Evolutionary conservation across 2,113 vertebrate genomes (phyloP), one percentile per base, ranked within the genome.

Genomic region (Grus americana): DNA sequence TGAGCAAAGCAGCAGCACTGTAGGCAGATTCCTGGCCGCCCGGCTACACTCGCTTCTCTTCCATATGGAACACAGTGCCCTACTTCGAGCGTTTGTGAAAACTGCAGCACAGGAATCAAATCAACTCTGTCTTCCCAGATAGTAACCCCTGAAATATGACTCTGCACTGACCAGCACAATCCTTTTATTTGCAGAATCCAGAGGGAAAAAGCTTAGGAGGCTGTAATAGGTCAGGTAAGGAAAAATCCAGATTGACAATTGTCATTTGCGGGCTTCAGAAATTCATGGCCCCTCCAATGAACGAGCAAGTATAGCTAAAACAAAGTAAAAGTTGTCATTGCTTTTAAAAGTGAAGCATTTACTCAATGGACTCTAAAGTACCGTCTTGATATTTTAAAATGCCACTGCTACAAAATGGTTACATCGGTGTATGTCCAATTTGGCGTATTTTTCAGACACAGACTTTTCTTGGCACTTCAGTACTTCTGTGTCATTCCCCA

Each of bases 61-160:
- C 89, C 82, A 6, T 15, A n/a, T 8, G 62, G 93, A 92, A 93
- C 87, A 88, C 92, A 84, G 59, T 88, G 91, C 95, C 95, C 80
- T 96, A 52, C 91, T 79, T 88, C 15, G 78, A 93, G 87, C 84
- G 2, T 30, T 75, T 61, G 81, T 42, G 92, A 80, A 91, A 94
- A 94, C 86, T 81, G 88, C 95, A 96, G 88, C 89, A 27, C 81
- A 40, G 52, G 36, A 81, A 90, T 20, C 89, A 29, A 24, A 87
- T 3, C 82, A 20, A 6, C 78, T 72, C 94, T 19, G 55, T 1
- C 65, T 50, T 72, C 87, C 36, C 89, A 46, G 52, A 30, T 0
- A 63, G 73, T 9, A 74, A 54, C 36, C 73, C 81, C 91, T 21
- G 81, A 66, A 67, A 85, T 32, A 42, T 9, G 6, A 6, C 87